These are phyloP conservation scores for Scatophagus argus DNA, from an alignment of 2,113 vertebrate genomes.

Conservation along the genomic window DNA sequence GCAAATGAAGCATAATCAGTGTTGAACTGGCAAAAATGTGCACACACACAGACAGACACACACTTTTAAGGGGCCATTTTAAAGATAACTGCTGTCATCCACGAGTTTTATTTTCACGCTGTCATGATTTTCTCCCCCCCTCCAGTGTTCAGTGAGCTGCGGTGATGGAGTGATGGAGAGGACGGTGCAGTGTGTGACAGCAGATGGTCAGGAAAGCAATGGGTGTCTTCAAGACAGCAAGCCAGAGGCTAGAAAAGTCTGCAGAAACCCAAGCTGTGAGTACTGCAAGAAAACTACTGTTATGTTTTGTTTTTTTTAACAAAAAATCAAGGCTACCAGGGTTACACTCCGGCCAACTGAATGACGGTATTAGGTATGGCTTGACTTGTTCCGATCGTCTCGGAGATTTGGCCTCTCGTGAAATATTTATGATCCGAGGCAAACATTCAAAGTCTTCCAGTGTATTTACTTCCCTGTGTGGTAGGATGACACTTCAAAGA, in stretches of 20 bases:
- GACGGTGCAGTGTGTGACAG: constrained; percentile 89
- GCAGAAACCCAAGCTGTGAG: constrained; percentile 92
- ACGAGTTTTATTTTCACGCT: constrained; percentile 11
- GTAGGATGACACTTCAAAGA: constrained; percentile 40
- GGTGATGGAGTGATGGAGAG: constrained; percentile 91
- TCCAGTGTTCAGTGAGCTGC: constrained; percentile 92
- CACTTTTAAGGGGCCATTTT: neutral
- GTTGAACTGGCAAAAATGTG: neutral
- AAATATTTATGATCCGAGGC: constrained; percentile 42
- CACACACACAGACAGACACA: too few relatives aligned
- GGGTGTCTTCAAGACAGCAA: constrained; percentile 82
- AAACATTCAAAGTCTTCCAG: constrained; percentile 46
- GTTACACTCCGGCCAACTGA: constrained; percentile 4
- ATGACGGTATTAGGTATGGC: constrained; percentile 16
- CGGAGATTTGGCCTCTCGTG: constrained; percentile 30
- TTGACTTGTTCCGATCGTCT: constrained; percentile 21
- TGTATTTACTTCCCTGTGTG: constrained; percentile 30
- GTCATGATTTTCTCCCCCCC: neutral
- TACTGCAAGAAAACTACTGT: constrained; percentile 43
- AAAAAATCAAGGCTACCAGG: constrained; percentile 19
- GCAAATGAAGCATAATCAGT: neutral
- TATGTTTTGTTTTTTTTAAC: too few relatives aligned
- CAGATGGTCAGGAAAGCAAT: constrained; percentile 84
- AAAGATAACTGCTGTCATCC: neutral
- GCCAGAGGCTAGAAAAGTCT: constrained; percentile 87